Evolutionary conservation across 2,888 invertebrate species (phyloP).

Genomic region (Octonoba sinensis): DNA sequence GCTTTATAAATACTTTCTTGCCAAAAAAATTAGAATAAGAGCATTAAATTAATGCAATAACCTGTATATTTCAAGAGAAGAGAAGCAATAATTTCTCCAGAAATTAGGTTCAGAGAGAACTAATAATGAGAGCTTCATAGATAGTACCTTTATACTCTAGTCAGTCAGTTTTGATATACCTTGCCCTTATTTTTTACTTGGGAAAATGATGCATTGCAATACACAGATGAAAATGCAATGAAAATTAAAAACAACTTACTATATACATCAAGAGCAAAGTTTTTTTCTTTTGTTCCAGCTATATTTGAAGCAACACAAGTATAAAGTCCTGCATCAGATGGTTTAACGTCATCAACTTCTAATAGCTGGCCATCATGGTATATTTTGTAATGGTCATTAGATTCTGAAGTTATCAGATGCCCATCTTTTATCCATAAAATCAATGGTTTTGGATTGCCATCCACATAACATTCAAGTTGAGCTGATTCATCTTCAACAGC

Average conservation of each 20-base stretch:
- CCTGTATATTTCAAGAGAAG: no score
- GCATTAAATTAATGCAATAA: no score
- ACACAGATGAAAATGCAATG: not conserved
- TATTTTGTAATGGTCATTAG: conserved; percentile 28
- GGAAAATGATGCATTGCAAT: no score
- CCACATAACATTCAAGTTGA: conserved; percentile 57
- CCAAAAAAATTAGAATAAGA: no score
- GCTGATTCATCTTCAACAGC: conserved; percentile 62
- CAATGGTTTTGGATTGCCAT: conserved; percentile 67
- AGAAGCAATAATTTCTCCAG: no score
- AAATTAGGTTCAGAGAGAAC: no score
- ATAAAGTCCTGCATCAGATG: conserved; percentile 74
- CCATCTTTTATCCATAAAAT: conserved; percentile 67
- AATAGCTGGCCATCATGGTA: conserved; percentile 40
- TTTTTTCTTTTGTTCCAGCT: conserved; percentile 74
- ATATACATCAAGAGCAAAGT: conserved; percentile 53
- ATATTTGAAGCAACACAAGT: conserved; percentile 77
- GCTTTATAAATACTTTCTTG: no score
- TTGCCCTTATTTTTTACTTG: no score
- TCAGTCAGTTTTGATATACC: no score
- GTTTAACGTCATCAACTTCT: conserved; percentile 25
- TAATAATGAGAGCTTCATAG: no score
- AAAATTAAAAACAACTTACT: conserved; percentile 25
- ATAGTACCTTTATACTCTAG: no score
- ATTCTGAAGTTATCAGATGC: conserved; percentile 25